phyloP scores from a whole-genome alignment of 2,113 vertebrate genomes.

The Sitta europaea region DNA sequence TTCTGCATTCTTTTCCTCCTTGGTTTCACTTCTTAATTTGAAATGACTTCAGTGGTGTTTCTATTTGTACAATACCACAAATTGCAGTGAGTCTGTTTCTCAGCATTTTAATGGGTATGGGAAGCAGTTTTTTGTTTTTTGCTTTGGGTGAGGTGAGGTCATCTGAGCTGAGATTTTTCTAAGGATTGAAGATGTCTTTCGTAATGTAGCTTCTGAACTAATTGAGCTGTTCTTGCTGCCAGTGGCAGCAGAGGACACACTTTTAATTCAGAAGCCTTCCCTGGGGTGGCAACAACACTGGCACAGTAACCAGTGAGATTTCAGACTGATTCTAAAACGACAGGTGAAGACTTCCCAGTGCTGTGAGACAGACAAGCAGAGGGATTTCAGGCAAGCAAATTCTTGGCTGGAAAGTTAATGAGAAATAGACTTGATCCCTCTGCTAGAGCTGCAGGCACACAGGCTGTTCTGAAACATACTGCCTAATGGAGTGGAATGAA shows the following conservation, averaged over 20 bases:
- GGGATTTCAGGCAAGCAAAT: not conserved
- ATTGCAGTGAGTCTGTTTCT: not conserved
- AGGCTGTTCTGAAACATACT: not conserved
- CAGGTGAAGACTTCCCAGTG: not conserved
- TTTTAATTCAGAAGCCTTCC: not conserved
- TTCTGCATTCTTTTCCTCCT: not conserved
- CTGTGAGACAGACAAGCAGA: not conserved
- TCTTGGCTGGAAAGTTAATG: not conserved
- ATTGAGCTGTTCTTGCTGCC: slow-evolving; percentile 22
- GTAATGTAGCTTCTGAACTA: not conserved
- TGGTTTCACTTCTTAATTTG: not conserved
- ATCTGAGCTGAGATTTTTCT: not conserved
- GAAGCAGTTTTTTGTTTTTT: not conserved
- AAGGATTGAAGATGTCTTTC: not conserved
- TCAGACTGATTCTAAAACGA: not conserved
- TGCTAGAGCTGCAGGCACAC: not conserved
- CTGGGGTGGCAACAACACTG: not conserved
- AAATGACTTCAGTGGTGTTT: not conserved
- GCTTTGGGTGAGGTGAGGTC: slow-evolving; percentile 24
- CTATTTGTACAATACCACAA: not conserved
- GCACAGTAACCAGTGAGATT: not conserved
- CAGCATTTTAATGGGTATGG: not conserved
- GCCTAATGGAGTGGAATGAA: slow-evolving; percentile 12
- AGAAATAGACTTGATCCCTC: not conserved
- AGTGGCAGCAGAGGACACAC: not conserved